Evolutionary conservation across 2,113 vertebrate species (phyloP).

Genomic region (Sialia sialis): DNA sequence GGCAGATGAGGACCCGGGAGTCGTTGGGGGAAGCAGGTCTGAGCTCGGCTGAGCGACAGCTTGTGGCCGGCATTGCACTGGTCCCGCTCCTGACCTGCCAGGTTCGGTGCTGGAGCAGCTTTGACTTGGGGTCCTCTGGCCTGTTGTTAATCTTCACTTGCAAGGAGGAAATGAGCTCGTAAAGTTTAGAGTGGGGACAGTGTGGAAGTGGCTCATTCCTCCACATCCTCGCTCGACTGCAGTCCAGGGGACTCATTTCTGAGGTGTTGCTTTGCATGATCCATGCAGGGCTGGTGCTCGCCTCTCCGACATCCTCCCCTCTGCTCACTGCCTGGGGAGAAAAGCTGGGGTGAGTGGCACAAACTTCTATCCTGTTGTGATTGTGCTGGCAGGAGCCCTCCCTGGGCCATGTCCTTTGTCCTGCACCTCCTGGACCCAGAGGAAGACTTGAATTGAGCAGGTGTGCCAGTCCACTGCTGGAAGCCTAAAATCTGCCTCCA

Average conservation of each 20-base stretch:
- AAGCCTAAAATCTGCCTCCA: neutral
- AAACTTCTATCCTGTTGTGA: neutral
- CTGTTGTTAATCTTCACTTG: neutral
- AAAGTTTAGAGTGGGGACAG: fast-evolving
- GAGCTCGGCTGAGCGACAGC: neutral
- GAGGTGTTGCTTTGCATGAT: neutral
- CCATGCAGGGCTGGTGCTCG: fast-evolving
- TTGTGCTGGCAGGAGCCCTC: fast-evolving
- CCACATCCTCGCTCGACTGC: fast-evolving
- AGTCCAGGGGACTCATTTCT: fast-evolving
- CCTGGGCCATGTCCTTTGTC: fast-evolving
- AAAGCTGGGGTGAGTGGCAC: neutral
- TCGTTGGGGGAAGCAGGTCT: fast-evolving
- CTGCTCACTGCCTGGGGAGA: fast-evolving
- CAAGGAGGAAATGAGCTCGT: fast-evolving
- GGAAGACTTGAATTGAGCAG: fast-evolving
- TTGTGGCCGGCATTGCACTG: fast-evolving
- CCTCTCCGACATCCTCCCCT: fast-evolving
- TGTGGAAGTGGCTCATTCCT: fast-evolving
- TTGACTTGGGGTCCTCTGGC: neutral
- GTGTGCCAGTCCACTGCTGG: neutral
- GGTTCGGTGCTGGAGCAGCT: neutral
- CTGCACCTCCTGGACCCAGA: neutral
- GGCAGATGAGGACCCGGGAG: neutral
- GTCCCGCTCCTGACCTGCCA: fast-evolving